Conservation (phyloP, 2,888 invertebrate genomes). For the Macrophya annulata region DNA sequence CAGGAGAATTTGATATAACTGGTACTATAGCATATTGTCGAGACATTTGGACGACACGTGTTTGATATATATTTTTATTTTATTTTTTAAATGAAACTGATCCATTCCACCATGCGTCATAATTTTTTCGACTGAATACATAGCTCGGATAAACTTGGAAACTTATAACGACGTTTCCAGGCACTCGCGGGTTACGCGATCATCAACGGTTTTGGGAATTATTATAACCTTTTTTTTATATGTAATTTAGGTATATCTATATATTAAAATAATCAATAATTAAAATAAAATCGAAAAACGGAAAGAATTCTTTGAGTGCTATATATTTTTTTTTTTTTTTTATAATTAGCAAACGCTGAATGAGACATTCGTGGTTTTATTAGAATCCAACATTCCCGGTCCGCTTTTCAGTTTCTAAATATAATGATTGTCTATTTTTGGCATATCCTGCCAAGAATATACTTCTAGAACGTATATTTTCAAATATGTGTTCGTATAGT, state of each 20-base stretch:
- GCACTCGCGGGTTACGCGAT: not conserved
- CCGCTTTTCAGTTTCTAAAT: slow-evolving; percentile 22
- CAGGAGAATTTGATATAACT: slow-evolving; percentile 23
- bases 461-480: slow-evolving; percentile 44
- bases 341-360: slow-evolving; percentile 28
- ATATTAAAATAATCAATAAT: not conserved
- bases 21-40: slow-evolving; percentile 9
- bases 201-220: not conserved
- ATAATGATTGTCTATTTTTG: slow-evolving; percentile 26
- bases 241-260: not conserved
- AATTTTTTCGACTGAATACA: not conserved
- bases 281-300: not conserved
- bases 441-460: slow-evolving; percentile 43
- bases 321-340: not conserved
- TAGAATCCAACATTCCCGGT: slow-evolving; percentile 24
- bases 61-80: not conserved
- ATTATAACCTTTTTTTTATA: not conserved
- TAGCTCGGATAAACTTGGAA: slow-evolving; percentile 25
- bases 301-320: not conserved
- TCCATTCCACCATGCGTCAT: slow-evolving; percentile 16
- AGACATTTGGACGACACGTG: slow-evolving; percentile 39
- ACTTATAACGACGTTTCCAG: slow-evolving; percentile 18
- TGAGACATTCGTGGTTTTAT: slow-evolving; percentile 26
- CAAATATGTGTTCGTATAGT: not conserved
- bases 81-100: slow-evolving; percentile 19